Conservation (phyloP, 2,797 vertebrate genomes). For the Antennarius maculatus region DNA sequence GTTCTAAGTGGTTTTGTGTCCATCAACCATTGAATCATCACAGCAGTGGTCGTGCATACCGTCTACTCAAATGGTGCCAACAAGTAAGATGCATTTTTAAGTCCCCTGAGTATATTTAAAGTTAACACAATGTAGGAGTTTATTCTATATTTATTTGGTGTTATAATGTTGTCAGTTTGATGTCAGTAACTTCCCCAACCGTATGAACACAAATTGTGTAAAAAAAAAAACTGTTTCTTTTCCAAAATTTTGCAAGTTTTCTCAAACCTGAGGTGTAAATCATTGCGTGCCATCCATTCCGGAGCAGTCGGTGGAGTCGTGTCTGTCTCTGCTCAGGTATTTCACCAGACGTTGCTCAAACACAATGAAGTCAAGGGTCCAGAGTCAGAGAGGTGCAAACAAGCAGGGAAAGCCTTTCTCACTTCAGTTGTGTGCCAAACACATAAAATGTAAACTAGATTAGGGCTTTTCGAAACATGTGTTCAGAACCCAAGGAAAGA, state of each 20-base stretch:
- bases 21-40: not conserved
- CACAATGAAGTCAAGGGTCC: not conserved
- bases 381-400: too few relatives aligned
- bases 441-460: constrained; percentile 44
- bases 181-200: not conserved
- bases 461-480: constrained; percentile 31
- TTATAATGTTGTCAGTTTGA: not conserved
- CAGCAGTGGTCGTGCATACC: too few relatives aligned
- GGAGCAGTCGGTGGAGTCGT: not conserved
- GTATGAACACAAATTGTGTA: not conserved
- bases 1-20: not conserved
- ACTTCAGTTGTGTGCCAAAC: constrained; percentile 7
- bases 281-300: not conserved
- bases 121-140: too few relatives aligned
- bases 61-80: too few relatives aligned
- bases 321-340: not conserved
- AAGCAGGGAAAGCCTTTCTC: not conserved
- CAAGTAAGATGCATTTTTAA: too few relatives aligned
- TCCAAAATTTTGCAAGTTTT: too few relatives aligned
- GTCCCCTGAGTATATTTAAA: too few relatives aligned
- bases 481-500: constrained; percentile 12
- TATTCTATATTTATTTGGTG: not conserved
- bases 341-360: not conserved
- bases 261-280: not conserved
- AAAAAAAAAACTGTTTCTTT: too few relatives aligned